Conservation (phyloP, 2,888 invertebrate species). For the Plusia festucae region DNA sequence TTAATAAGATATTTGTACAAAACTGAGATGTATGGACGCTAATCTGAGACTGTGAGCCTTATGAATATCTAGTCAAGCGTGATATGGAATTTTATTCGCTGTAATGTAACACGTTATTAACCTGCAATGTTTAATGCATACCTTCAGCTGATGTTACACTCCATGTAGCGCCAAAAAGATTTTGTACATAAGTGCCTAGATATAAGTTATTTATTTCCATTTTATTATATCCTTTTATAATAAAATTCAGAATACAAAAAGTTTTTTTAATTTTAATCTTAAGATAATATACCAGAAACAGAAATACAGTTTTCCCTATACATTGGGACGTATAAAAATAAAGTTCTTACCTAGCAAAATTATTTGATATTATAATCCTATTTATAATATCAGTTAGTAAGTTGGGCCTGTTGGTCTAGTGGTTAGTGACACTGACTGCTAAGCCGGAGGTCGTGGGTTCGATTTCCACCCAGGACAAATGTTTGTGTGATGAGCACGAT, state of each 20-base stretch:
- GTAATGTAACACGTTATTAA: slow-evolving; percentile 48
- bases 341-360: too few relatives aligned
- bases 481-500: too few relatives aligned
- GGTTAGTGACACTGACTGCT: too few relatives aligned
- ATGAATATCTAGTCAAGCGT: slow-evolving; percentile 76
- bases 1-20: slow-evolving; percentile 84
- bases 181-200: slow-evolving; percentile 84
- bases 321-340: too few relatives aligned
- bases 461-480: too few relatives aligned
- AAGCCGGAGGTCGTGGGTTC: too few relatives aligned
- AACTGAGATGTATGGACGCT: slow-evolving; percentile 81
- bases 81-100: slow-evolving; percentile 68
- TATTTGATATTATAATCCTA: too few relatives aligned
- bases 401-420: too few relatives aligned
- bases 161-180: slow-evolving; percentile 81
- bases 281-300: too few relatives aligned
- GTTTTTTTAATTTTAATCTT: slow-evolving; percentile 38
- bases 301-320: too few relatives aligned
- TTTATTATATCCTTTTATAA: slow-evolving; percentile 83
- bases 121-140: slow-evolving; percentile 46
- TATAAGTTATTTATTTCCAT: slow-evolving; percentile 86
- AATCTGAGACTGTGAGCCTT: slow-evolving; percentile 76
- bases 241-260: slow-evolving; percentile 73
- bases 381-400: too few relatives aligned
- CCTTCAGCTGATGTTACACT: slow-evolving; percentile 66